These are phyloP conservation scores for Herpetotheres cachinnans DNA, from an alignment of 2,113 vertebrate species.

Conservation along the genomic window DNA sequence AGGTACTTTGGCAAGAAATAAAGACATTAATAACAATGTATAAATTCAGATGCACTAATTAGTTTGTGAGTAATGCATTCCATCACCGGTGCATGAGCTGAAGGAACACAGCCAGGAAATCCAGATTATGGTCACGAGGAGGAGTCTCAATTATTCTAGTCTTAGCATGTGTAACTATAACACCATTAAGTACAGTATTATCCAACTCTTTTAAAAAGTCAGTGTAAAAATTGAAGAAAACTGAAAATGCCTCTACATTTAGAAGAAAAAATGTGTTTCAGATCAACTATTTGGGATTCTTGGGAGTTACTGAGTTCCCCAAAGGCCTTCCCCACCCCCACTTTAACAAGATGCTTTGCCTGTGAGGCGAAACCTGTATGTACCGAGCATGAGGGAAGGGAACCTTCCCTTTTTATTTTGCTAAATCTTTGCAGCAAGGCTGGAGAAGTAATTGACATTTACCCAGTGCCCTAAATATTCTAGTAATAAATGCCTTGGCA, in stretches of 20 bases:
- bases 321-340: background rate
- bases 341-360: background rate
- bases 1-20: conserved; percentile 5
- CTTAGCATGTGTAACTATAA: background rate
- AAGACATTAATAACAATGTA: conserved; percentile 10
- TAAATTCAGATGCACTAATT: conserved; percentile 22
- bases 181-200: background rate
- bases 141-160: conserved; percentile 29
- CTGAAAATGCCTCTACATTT: background rate
- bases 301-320: background rate
- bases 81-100: background rate
- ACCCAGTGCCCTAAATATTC: conserved; percentile 13
- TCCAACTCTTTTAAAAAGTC: background rate
- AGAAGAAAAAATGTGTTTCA: background rate
- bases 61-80: background rate
- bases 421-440: background rate
- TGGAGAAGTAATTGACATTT: conserved; percentile 11
- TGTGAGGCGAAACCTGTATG: background rate
- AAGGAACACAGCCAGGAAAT: conserved; percentile 27
- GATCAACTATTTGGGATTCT: rapidly evolving
- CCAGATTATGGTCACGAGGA: background rate
- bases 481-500: conserved; percentile 17
- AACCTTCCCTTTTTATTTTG: background rate
- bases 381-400: background rate
- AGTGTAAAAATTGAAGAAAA: background rate